Evolutionary conservation across 2,113 vertebrate species (phyloP).

Genomic region (Sminthopsis crassicaudata): DNA sequence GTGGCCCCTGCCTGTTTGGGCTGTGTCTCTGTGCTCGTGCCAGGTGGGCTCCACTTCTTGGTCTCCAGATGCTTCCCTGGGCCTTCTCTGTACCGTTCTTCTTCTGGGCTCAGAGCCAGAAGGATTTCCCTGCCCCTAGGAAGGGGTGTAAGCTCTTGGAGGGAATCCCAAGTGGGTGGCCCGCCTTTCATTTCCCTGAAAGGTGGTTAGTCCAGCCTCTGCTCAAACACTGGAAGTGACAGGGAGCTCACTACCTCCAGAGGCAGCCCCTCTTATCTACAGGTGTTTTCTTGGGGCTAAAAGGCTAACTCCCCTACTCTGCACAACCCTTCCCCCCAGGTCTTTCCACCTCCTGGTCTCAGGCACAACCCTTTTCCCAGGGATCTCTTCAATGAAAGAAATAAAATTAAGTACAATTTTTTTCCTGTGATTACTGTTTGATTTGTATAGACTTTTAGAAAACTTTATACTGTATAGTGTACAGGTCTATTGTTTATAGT

Average conservation of each 20-base stretch:
- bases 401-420: not conserved
- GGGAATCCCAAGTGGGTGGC: not conserved
- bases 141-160: not conserved
- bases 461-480: constrained; percentile 6
- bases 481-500: not conserved
- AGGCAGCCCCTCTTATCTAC: not conserved
- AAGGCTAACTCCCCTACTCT: not conserved
- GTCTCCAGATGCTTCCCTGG: not conserved
- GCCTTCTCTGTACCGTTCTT: not conserved
- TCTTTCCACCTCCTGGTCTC: not conserved
- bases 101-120: not conserved
- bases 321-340: not conserved
- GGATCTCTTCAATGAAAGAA: constrained; percentile 3
- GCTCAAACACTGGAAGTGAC: not conserved
- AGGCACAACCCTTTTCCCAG: not conserved
- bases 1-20: not conserved
- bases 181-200: not conserved
- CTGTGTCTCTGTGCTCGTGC: not conserved
- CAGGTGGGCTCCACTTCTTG: not conserved
- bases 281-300: not conserved
- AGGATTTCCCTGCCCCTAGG: not conserved
- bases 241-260: not conserved
- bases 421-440: not conserved
- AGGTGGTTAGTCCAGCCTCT: not conserved
- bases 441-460: constrained; percentile 7